Percentiles rank a stretch among this genome's conserved stretches.
phyloP scores from a whole-genome alignment of 2,888 invertebrate genomes.

The Helicoverpa assulta region DNA sequence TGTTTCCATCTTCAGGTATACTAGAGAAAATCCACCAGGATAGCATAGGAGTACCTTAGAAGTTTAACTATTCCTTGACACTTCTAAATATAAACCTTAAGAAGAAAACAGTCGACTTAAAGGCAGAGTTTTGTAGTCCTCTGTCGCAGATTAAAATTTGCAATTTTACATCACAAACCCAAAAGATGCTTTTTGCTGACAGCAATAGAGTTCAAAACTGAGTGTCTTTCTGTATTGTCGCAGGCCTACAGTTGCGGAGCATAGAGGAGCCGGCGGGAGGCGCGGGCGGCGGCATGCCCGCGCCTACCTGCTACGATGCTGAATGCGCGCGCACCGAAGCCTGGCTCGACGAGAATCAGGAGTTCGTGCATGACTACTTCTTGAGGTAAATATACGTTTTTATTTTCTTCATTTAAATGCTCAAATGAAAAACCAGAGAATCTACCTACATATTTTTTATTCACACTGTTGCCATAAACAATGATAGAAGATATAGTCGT shows the following conservation, averaged over 20 bases:
- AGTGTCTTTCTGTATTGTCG: constrained; percentile 79
- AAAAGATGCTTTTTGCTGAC: not conserved
- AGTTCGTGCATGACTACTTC: constrained; percentile 98
- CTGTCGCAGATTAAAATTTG: not conserved
- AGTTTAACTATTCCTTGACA: too few relatives aligned
- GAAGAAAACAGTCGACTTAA: too few relatives aligned
- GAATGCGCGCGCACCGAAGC: constrained; percentile 97
- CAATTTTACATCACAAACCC: not conserved
- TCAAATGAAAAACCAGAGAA: too few relatives aligned
- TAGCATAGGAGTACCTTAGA: too few relatives aligned
- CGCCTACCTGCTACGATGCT: constrained; percentile 93
- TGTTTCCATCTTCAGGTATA: not conserved
- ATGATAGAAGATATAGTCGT: too few relatives aligned
- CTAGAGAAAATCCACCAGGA: not conserved
- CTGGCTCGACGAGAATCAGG: constrained; percentile 99
- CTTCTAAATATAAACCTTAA: too few relatives aligned
- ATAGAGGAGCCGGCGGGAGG: constrained; percentile 94
- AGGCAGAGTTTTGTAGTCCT: too few relatives aligned
- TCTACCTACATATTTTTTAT: too few relatives aligned
- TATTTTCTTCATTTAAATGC: too few relatives aligned
- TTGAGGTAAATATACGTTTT: constrained; percentile 93
- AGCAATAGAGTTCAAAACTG: constrained; percentile 40
- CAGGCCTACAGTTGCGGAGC: constrained; percentile 96
- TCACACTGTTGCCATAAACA: too few relatives aligned
- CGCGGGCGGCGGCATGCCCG: constrained; percentile 92